Conservation (phyloP, 1,140 invertebrate genomes). For the Drosophila burlai region DNA sequence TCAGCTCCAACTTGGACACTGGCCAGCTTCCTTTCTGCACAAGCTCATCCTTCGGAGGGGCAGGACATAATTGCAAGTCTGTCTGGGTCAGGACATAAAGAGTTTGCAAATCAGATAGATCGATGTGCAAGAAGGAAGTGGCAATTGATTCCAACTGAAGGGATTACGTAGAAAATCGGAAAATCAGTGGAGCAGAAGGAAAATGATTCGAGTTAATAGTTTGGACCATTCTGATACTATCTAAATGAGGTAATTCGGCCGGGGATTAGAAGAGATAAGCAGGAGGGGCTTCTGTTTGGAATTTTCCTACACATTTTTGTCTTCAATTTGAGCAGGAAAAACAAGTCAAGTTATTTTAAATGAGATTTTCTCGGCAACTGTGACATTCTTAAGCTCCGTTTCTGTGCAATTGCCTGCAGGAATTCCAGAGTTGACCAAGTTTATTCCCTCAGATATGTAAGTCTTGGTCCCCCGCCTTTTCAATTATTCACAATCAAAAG, state of each 20-base stretch:
- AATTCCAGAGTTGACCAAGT: background rate
- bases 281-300: background rate
- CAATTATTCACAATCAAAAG: slow-evolving; percentile 31
- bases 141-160: slow-evolving; percentile 12
- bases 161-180: slow-evolving; percentile 3
- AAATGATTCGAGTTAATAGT: slow-evolving; percentile 11
- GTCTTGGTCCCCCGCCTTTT: background rate
- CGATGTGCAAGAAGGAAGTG: slow-evolving; percentile 3
- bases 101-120: slow-evolving; percentile 24
- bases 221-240: background rate
- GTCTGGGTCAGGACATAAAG: slow-evolving; percentile 32
- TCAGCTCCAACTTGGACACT: slow-evolving; percentile 4
- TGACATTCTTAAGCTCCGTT: slow-evolving; percentile 1
- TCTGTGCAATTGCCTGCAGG: background rate
- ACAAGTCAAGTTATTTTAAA: background rate
- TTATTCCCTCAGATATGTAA: background rate
- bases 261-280: background rate
- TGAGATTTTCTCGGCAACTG: background rate
- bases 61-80: slow-evolving; percentile 14
- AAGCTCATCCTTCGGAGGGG: background rate
- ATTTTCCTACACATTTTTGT: background rate
- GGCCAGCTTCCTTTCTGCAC: slow-evolving; percentile 1
- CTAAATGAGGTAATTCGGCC: background rate
- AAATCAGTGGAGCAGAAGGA: slow-evolving; percentile 12
- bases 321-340: background rate